Conservation (phyloP, 2,888 invertebrate genomes). For the Abscondita cerata region DNA sequence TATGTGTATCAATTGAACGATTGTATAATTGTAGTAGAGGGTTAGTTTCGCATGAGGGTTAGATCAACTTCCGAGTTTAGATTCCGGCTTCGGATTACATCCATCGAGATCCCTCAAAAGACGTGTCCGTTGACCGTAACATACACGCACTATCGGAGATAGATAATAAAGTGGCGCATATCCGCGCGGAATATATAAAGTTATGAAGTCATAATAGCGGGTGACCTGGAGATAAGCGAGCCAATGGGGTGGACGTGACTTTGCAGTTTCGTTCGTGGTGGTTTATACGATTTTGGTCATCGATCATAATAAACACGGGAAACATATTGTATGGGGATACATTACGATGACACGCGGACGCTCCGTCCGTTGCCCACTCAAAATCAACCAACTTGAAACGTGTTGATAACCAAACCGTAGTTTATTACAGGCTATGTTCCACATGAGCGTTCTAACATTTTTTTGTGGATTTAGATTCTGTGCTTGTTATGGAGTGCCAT, state of each 20-base stretch:
- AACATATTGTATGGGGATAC: conserved; percentile 32
- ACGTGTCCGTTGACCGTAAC: conserved; percentile 34
- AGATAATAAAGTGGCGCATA: conserved; percentile 34
- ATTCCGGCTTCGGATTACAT: conserved; percentile 30
- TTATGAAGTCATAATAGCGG: conserved; percentile 42
- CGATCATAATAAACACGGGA: conserved; percentile 34
- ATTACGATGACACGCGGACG: conserved; percentile 34
- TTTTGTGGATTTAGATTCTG: too few species aligned
- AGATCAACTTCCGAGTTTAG: conserved; percentile 29
- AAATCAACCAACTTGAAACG: conserved; percentile 36
- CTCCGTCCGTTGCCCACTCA: conserved; percentile 34
- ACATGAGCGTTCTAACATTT: too few species aligned
- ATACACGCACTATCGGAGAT: conserved; percentile 35
- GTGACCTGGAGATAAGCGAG: conserved; percentile 43
- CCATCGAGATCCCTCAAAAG: conserved; percentile 20
- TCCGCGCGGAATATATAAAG: conserved; percentile 31
- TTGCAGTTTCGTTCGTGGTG: conserved; percentile 43
- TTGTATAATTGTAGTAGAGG: conserved; percentile 33
- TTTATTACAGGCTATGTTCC: conserved; percentile 2
- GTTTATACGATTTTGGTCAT: conserved; percentile 31
- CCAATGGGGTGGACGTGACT: conserved; percentile 56
- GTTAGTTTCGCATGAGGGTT: conserved; percentile 16
- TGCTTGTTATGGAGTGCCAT: too few species aligned
- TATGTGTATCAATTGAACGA: conserved; percentile 31
- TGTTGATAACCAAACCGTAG: conserved; percentile 22